Percentiles rank a stretch among this genome's conserved stretches.
These are phyloP conservation scores for Grapholita molesta DNA, from an alignment of 1,140 invertebrate species.

Conservation along the genomic window DNA sequence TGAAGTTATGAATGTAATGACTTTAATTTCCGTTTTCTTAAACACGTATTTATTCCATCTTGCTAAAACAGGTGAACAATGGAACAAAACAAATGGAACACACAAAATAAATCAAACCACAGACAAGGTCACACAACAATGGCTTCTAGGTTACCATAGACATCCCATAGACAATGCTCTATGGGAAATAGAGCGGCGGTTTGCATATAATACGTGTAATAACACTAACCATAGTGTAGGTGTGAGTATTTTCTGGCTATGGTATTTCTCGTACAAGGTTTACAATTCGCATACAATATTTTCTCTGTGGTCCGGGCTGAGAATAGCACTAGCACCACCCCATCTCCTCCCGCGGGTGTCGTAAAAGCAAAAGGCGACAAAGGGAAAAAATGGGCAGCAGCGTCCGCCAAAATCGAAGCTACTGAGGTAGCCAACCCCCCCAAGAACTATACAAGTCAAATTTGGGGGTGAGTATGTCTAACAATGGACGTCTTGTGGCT, in stretches of 20 bases:
- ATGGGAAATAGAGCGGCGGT: conserved; percentile 13
- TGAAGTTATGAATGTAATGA: neutral
- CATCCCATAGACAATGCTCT: conserved; percentile 6
- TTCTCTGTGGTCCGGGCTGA: too few relatives aligned
- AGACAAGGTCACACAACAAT: conserved; percentile 15
- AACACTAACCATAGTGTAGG: neutral
- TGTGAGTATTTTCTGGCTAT: neutral
- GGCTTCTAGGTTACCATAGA: conserved; percentile 16
- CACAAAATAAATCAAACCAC: conserved; percentile 13
- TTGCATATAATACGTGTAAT: conserved; percentile 15
- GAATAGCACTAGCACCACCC: too few relatives aligned
- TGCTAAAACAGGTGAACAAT: neutral
- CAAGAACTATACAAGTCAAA: too few relatives aligned
- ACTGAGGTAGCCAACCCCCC: too few relatives aligned
- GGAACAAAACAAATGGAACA: neutral
- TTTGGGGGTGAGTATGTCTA: too few relatives aligned
- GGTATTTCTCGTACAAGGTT: neutral
- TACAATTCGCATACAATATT: neutral
- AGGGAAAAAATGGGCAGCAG: too few relatives aligned
- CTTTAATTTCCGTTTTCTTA: neutral
- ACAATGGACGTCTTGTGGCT: too few relatives aligned
- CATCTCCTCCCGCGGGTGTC: too few relatives aligned
- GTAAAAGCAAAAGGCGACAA: too few relatives aligned
- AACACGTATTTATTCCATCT: neutral
- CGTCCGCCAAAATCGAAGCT: too few relatives aligned